Percentiles rank a stretch among this genome's conserved stretches.
Evolutionary conservation across 30 jellyfish, hydroid and myxozoan genomes (phyloP).

Genomic region (Turritopsis dohrnii): DNA sequence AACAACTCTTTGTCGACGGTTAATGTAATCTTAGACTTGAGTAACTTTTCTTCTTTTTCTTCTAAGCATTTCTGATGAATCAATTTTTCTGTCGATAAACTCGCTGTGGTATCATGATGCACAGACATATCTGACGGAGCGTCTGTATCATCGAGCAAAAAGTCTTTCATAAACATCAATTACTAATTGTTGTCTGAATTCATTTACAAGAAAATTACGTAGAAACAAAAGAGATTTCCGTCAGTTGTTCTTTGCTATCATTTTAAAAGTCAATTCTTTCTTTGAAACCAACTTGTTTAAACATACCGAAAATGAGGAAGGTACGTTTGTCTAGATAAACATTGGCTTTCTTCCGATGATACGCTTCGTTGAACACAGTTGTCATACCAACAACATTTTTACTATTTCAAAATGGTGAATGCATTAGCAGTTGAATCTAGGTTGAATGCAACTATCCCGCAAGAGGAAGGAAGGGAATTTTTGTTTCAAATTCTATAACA

Average conservation of each 20-base stretch:
- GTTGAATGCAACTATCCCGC: too few relatives aligned
- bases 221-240: too few relatives aligned
- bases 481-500: too few relatives aligned
- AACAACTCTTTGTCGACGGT: slow-evolving; percentile 66
- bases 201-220: too few relatives aligned
- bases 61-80: neutral
- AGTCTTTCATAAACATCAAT: slow-evolving; percentile 39
- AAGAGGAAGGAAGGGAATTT: too few relatives aligned
- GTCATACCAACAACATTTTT: neutral
- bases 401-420: neutral
- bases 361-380: neutral
- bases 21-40: neutral
- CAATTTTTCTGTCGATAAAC: neutral
- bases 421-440: too few relatives aligned
- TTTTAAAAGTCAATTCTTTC: neutral
- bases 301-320: neutral
- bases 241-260: neutral
- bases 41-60: neutral
- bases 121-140: slow-evolving; percentile 34
- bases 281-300: neutral
- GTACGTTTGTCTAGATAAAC: neutral
- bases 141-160: slow-evolving; percentile 35
- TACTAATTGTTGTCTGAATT: neutral
- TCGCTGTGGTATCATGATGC: slow-evolving; percentile 14
- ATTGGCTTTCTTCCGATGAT: neutral